These are phyloP conservation scores for Zapornia atra DNA, from an alignment of 2,113 vertebrate genomes.

Conservation along the genomic window DNA sequence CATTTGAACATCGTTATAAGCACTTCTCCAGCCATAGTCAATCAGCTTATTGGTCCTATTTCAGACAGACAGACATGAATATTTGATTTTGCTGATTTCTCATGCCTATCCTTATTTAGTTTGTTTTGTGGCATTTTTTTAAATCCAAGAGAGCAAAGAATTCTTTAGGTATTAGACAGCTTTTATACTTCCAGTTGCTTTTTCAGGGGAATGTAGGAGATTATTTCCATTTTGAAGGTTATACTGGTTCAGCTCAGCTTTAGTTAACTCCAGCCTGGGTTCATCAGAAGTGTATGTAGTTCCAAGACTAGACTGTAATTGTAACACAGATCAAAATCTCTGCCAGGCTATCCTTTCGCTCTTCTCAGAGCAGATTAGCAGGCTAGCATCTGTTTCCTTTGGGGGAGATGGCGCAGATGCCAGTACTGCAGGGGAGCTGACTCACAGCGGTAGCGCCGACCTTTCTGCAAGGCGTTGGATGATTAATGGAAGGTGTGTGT, in stretches of 20 bases:
- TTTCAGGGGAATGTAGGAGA: neutral
- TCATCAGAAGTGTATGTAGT: neutral
- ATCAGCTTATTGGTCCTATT: neutral
- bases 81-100: neutral
- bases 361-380: slow-evolving; percentile 31
- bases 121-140: neutral
- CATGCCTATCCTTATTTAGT: neutral
- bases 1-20: neutral
- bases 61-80: neutral
- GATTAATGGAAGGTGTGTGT: neutral
- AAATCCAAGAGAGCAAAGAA: neutral
- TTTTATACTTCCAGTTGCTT: neutral
- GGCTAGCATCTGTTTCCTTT: neutral
- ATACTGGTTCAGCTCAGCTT: neutral
- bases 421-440: neutral
- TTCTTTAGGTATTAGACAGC: neutral
- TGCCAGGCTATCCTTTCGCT: neutral
- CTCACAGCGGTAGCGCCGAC: neutral
- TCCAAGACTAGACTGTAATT: neutral
- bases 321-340: neutral
- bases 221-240: neutral
- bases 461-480: neutral
- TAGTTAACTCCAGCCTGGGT: neutral
- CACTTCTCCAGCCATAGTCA: neutral
- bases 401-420: neutral